Evolutionary conservation across 2,113 vertebrate genomes (phyloP).

Genomic region (Pteruthius melanotis): DNA sequence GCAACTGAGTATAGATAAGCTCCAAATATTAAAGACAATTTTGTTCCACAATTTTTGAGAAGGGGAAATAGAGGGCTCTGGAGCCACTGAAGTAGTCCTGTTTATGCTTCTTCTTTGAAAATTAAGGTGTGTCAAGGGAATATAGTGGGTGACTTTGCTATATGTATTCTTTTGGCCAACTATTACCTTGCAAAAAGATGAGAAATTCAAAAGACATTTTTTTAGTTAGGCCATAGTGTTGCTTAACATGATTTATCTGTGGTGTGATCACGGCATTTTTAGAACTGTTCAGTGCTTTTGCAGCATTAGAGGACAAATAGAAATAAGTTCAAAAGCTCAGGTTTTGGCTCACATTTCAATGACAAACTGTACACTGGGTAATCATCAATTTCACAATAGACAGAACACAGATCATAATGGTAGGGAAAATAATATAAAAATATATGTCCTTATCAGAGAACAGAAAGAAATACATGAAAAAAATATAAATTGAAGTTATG

Average conservation of each 20-base stretch:
- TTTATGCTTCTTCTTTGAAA: background rate
- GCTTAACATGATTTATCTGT: background rate
- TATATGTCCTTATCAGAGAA: background rate
- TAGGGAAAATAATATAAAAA: background rate
- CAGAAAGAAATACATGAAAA: background rate
- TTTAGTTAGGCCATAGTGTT: background rate
- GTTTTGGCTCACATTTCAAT: background rate
- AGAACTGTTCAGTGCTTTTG: background rate
- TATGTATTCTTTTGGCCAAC: background rate
- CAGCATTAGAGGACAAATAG: background rate
- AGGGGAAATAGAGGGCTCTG: background rate
- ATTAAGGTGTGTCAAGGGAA: background rate
- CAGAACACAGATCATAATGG: background rate
- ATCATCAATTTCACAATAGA: background rate
- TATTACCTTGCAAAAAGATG: background rate
- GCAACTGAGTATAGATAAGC: background rate
- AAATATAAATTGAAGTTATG: background rate
- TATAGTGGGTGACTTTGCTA: background rate
- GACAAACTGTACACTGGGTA: background rate
- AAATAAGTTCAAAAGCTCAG: background rate
- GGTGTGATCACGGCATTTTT: background rate
- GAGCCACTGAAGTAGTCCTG: background rate
- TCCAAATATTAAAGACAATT: background rate
- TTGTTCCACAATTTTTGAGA: background rate
- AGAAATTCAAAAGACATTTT: background rate